phyloP scores from a whole-genome alignment of 2,113 vertebrate genomes.

The Mionectes macconnelli region DNA sequence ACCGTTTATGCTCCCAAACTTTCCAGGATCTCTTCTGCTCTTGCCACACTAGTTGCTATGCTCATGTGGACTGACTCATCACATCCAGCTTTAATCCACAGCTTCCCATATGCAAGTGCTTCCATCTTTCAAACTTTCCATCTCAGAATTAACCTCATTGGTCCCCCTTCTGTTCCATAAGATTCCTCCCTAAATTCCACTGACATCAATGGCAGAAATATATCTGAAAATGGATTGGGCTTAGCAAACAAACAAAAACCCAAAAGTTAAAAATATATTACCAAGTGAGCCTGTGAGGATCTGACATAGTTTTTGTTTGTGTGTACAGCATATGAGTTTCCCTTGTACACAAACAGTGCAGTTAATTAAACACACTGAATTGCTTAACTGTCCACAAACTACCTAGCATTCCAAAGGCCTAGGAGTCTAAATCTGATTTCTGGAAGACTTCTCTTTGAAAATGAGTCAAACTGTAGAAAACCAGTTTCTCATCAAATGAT shows the following conservation, averaged over 20 bases:
- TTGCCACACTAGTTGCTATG: not conserved
- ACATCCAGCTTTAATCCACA: not conserved
- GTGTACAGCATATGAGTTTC: not conserved
- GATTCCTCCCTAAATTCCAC: not conserved
- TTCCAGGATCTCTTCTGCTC: not conserved
- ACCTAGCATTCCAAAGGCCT: not conserved
- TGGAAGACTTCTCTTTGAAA: not conserved
- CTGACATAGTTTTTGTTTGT: not conserved
- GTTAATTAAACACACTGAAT: conserved; percentile 7
- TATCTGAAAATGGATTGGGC: not conserved
- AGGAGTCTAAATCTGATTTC: not conserved
- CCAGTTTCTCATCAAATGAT: not conserved
- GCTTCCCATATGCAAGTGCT: not conserved
- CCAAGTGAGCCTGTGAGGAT: not conserved
- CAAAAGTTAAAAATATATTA: not conserved
- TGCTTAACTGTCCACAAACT: not conserved
- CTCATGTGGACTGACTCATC: fast-evolving
- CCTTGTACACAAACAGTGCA: not conserved
- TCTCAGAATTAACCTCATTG: not conserved
- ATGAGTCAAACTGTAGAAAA: not conserved
- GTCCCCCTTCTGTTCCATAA: not conserved
- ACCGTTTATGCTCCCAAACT: not conserved
- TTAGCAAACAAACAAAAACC: not conserved
- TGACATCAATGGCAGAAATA: not conserved
- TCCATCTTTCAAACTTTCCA: not conserved